These are phyloP conservation scores for Volucella inflata DNA, from an alignment of 2,888 invertebrate species.

Conservation along the genomic window DNA sequence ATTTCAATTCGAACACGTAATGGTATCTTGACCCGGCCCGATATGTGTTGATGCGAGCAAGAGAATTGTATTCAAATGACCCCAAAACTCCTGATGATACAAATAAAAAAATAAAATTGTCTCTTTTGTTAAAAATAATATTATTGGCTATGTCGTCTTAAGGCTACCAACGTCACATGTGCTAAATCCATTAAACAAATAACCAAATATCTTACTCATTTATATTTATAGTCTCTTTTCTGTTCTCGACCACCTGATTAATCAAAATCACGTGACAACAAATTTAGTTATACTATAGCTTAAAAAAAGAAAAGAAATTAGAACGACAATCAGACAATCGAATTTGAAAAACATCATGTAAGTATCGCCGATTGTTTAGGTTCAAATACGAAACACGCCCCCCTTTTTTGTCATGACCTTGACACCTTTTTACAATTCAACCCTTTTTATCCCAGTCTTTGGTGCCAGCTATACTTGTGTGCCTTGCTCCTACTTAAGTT, in stretches of 20 bases:
- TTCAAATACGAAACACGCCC: slow-evolving; percentile 48
- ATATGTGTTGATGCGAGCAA: too few relatives aligned
- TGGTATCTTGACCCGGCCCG: too few relatives aligned
- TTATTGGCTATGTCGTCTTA: slow-evolving; percentile 9
- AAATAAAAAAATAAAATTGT: slow-evolving; percentile 8
- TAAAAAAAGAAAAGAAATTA: slow-evolving; percentile 5
- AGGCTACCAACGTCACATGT: slow-evolving; percentile 28
- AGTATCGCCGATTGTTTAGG: slow-evolving; percentile 4
- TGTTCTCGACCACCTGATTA: slow-evolving; percentile 69
- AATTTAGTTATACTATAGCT: too few relatives aligned
- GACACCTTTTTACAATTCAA: slow-evolving; percentile 41
- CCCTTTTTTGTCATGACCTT: slow-evolving; percentile 46
- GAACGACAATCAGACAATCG: slow-evolving; percentile 21
- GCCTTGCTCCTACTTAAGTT: too few relatives aligned
- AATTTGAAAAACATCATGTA: slow-evolving; percentile 16
- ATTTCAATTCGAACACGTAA: too few relatives aligned
- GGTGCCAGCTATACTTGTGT: background rate
- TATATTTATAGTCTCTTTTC: slow-evolving; percentile 54
- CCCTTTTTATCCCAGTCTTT: slow-evolving; percentile 46
- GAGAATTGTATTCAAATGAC: slow-evolving; percentile 1
- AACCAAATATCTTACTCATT: slow-evolving; percentile 31
- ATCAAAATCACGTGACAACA: slow-evolving; percentile 67
- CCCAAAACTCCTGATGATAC: slow-evolving; percentile 5
- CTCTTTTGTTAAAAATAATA: slow-evolving; percentile 22
- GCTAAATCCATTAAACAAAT: background rate